phyloP scores from a whole-genome alignment of 2,888 invertebrate species.

The Heteromyza rotundicornis region DNA sequence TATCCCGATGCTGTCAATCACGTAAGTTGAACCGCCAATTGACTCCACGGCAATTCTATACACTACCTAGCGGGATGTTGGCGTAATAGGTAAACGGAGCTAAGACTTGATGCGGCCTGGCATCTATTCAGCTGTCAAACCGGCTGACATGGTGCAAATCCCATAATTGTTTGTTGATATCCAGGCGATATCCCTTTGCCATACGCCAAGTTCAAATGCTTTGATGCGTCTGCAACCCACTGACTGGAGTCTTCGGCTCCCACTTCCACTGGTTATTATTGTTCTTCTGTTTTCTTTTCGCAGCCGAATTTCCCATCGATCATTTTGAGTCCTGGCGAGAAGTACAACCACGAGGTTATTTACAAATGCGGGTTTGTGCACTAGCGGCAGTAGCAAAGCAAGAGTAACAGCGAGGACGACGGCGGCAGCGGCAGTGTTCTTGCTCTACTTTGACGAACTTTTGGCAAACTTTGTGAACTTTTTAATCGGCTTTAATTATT shows the following conservation, averaged over 20 bases:
- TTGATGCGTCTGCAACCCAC: neutral
- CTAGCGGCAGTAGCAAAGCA: too few relatives aligned
- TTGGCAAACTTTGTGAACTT: neutral
- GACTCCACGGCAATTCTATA: neutral
- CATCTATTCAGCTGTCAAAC: conserved; percentile 28
- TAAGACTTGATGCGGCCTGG: too few relatives aligned
- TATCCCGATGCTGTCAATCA: conserved; percentile 90
- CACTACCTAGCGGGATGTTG: neutral
- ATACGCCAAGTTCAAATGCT: neutral
- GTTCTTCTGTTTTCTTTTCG: neutral
- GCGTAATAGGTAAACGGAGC: neutral
- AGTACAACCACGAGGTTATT: conserved; percentile 74
- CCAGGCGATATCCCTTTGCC: conserved; percentile 17
- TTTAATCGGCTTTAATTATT: neutral
- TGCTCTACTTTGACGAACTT: neutral
- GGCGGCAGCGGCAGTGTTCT: neutral
- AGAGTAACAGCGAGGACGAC: conserved; percentile 59
- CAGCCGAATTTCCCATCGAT: conserved; percentile 79
- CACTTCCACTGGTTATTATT: too few relatives aligned
- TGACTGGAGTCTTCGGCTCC: too few relatives aligned
- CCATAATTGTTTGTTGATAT: conserved; percentile 30
- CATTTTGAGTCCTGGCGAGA: conserved; percentile 74
- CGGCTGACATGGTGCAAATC: conserved; percentile 30
- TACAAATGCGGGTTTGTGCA: conserved; percentile 85
- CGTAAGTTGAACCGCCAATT: conserved; percentile 64